Evolutionary conservation across 2,888 invertebrate species (phyloP), one percentile per base, ranked within the genome.

Genomic region (Odontothrips loti): DNA sequence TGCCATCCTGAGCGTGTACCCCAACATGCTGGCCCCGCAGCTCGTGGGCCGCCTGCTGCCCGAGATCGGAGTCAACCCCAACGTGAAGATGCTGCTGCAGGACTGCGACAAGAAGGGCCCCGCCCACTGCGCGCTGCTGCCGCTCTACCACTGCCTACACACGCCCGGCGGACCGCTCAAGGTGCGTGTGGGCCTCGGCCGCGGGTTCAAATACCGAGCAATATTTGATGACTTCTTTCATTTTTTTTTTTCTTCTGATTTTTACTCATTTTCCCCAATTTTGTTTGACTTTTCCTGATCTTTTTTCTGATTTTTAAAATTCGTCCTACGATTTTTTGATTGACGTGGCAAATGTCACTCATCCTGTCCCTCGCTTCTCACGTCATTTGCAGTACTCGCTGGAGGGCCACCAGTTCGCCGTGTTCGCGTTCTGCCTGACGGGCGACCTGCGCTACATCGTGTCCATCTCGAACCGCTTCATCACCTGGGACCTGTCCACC

Each of bases 101-200:
- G 97, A 98, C 85, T 99, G 98, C 86, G 97, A 98, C 86, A 90
- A 91, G 29, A 93, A 95, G 85, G 98, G 98, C 0, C 93, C 95
- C 51, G 91, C 92, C 80, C 93, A 98, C 85, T 98, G 97, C 85
- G 95, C 98, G 0, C 87, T 99, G 80, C 90, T 98, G 84, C 98
- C 99, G 0, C 91, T 96, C 0, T 97, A 97, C 87, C 98, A 99
- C 87, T 98, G 98, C 85, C 89, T 98, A 83, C 98, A 99, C 86
- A 98, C 99, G 0, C 99, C 99, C n/a, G 99, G 99, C 79, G 99
- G 99, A 1, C 99, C 99, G 0, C 88, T 99, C 9, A 98, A 99
- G 90, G 96, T 43, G 11, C n/a, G n/a, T 79, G 79, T 82, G n/a
- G 20, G 20, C 1, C 79, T 29, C 51, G 68, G 8, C 23, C 47